These are phyloP conservation scores for Lytechinus pictus DNA, from an alignment of 35 echinoderm and acorn worm species.

Conservation along the genomic window DNA sequence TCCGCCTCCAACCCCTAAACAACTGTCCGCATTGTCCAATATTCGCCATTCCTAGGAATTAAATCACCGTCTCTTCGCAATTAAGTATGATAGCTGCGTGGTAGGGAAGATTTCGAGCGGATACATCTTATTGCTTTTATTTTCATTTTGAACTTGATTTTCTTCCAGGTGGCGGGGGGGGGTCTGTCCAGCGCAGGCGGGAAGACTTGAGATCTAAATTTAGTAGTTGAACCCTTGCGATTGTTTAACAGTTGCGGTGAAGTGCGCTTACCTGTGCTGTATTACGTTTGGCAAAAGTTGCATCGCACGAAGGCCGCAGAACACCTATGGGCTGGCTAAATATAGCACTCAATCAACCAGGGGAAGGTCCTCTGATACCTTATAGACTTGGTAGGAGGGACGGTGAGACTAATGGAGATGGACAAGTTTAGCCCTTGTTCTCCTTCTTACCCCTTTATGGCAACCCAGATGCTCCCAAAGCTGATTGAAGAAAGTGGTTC, in stretches of 20 bases:
- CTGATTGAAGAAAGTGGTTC: neutral
- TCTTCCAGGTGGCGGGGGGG: neutral
- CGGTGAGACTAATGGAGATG: slow-evolving; percentile 1
- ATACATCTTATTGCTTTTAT: neutral
- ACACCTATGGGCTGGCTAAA: slow-evolving; percentile 22
- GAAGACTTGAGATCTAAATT: neutral
- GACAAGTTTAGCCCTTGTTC: slow-evolving; percentile 41
- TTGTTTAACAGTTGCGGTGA: slow-evolving; percentile 17
- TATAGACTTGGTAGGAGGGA: neutral
- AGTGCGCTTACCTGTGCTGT: neutral
- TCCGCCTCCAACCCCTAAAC: slow-evolving; percentile 1
- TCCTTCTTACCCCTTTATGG: neutral
- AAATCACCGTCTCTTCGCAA: slow-evolving; percentile 20
- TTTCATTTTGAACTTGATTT: neutral
- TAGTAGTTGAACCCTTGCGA: neutral
- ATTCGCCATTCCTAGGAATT: neutral
- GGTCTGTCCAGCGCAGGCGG: neutral
- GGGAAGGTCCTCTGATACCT: slow-evolving; percentile 5
- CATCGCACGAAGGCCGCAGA: neutral
- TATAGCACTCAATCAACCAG: neutral
- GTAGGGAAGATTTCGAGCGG: slow-evolving; percentile 4
- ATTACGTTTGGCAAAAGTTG: neutral
- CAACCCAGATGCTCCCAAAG: neutral
- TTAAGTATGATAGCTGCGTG: slow-evolving; percentile 25
- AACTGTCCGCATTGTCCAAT: slow-evolving; percentile 38